Percentiles rank a stretch among this genome's conserved stretches.
phyloP scores from a whole-genome alignment of 2,113 vertebrate genomes.

The Athene cunicularia region DNA sequence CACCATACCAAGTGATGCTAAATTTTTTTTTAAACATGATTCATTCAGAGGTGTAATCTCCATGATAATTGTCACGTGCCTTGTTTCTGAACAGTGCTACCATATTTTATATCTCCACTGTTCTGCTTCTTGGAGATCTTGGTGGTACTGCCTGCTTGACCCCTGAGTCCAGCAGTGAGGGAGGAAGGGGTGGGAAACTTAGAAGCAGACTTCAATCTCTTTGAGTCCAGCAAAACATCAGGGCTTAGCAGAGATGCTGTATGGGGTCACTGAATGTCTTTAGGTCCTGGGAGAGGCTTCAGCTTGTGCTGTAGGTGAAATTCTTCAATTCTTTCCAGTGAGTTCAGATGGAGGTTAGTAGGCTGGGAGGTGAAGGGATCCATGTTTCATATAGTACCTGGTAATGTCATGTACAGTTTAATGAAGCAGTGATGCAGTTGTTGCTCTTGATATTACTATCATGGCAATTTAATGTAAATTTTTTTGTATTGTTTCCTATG shows the following conservation, averaged over 20 bases:
- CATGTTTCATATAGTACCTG: background rate
- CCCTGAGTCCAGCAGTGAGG: background rate
- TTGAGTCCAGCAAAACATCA: constrained; percentile 4
- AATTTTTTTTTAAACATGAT: background rate
- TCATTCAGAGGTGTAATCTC: background rate
- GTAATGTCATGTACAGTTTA: background rate
- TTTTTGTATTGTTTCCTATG: background rate
- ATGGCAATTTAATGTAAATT: background rate
- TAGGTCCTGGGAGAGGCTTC: constrained; percentile 51
- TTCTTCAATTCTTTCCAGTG: constrained; percentile 25
- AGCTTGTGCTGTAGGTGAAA: background rate
- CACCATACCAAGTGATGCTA: background rate
- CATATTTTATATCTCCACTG: background rate
- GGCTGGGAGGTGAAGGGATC: background rate
- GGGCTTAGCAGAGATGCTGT: constrained; percentile 26
- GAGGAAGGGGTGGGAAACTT: constrained; percentile 1
- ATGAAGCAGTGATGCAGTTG: background rate
- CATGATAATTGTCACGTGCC: background rate
- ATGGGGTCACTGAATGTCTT: background rate
- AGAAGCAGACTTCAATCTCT: background rate
- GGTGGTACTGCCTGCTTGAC: background rate
- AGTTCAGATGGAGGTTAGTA: constrained; percentile 26
- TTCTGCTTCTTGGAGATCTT: background rate
- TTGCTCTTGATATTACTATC: background rate
- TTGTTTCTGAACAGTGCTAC: background rate